Conservation (phyloP, 2,113 vertebrate genomes). For the Pterocles orientalis region DNA sequence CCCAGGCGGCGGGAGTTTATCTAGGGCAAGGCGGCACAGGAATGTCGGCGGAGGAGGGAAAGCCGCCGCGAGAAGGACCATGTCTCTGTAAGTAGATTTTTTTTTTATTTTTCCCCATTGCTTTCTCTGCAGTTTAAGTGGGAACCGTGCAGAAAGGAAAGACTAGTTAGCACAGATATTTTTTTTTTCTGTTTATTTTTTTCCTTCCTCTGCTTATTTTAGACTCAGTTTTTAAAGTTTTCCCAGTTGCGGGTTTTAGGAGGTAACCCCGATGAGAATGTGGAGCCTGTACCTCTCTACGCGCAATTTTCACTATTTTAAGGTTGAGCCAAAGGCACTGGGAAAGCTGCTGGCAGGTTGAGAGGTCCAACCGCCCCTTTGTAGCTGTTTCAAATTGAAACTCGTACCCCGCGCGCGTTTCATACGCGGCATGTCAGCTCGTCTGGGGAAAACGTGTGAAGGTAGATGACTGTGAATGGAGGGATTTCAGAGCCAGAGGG, state of each 20-base stretch:
- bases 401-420: fast-evolving
- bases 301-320: fast-evolving
- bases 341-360: background rate
- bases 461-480: background rate
- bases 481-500: background rate
- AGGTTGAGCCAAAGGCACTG: background rate
- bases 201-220: background rate
- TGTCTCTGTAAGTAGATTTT: constrained; percentile 53
- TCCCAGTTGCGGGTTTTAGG: fast-evolving
- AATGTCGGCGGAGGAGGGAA: constrained; percentile 1
- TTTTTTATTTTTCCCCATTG: background rate
- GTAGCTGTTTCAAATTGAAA: background rate
- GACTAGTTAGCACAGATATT: background rate
- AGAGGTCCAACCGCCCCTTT: fast-evolving
- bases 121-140: background rate
- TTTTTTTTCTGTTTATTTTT: background rate
- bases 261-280: fast-evolving
- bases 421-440: fast-evolving
- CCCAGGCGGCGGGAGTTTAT: background rate
- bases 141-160: background rate
- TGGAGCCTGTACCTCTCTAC: background rate
- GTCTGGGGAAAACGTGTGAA: background rate
- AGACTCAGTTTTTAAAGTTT: background rate
- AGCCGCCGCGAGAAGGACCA: background rate
- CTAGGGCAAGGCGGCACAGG: background rate